Percentiles rank a stretch among this genome's conserved stretches.
These are phyloP conservation scores for Pterostichus niger DNA, from an alignment of 2,888 invertebrate species.

Conservation along the genomic window DNA sequence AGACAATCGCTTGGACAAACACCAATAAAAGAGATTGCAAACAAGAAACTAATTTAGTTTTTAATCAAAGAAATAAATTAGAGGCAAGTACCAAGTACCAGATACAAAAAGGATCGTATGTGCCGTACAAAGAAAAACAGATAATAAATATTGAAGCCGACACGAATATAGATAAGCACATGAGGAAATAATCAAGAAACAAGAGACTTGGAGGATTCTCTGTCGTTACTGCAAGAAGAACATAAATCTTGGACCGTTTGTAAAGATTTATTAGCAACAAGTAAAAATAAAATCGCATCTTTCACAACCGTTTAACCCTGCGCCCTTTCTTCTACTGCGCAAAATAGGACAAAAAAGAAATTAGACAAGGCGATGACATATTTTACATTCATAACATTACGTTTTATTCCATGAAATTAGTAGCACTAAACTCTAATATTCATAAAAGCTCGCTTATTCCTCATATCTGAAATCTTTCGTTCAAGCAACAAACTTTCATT, in stretches of 20 bases:
- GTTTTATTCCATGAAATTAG: no score
- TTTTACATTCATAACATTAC: no score
- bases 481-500: no score
- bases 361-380: no score
- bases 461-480: no score
- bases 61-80: constrained; percentile 11
- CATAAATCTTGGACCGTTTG: constrained; percentile 25
- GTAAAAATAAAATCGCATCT: constrained; percentile 26
- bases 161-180: constrained; percentile 23
- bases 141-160: constrained; percentile 38
- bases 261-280: constrained; percentile 14
- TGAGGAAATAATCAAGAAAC: constrained; percentile 22
- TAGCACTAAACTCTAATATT: no score
- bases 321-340: no score
- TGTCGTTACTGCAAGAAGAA: constrained; percentile 16
- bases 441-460: no score
- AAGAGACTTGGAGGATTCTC: constrained; percentile 6
- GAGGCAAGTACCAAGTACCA: neutral
- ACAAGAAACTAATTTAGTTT: neutral
- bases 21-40: no score
- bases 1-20: no score
- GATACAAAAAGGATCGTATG: constrained; percentile 1
- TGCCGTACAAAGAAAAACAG: constrained; percentile 25
- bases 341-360: no score
- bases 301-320: neutral